Evolutionary conservation across 2,888 invertebrate species (phyloP), one percentile per base, ranked within the genome.

Genomic region (Apoda limacodes): DNA sequence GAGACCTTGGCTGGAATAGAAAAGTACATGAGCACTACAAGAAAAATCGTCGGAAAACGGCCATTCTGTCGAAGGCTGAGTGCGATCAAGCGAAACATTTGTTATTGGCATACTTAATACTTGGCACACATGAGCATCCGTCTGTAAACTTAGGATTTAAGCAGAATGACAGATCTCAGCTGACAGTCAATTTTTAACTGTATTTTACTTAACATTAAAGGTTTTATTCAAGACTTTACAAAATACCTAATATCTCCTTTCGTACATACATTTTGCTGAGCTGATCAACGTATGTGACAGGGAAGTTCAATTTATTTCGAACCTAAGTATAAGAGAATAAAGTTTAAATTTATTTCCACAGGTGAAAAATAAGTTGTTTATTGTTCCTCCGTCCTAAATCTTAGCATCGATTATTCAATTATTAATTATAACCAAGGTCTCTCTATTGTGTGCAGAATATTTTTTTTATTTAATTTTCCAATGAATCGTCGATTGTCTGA

Each of bases 41-140:
- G 71, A 72, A 78, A 80, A 76, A 75, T 69, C 62, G 61, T 52
- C 70, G 78, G 78, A 75, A 76, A 70, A 70, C 66, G 42, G 58
- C 59, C 54, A 66, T 74, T 72, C 52, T 23, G 37, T 3, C 50
- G 78, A 78, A 80, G 80, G 80, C 67, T 69, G 49, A 33, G 55
- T 45, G 78, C 78, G 51, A 78, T 80, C 68, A 78, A 52, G 52
- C 75, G 59, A 37, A 54, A 60, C 55, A 6, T 64, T 68, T 75
- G 76, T 66, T 80, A 80, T 78, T 78, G 80, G 78, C 78, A 80
- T 64, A 74, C 69, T 74, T 75, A 70, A 74, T 69, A 57, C 67
- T 63, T 65, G 78, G 71, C 78, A 78, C 45, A 78, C 66, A 69
- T 80, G 67, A 50, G 48, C 72, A 64, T 39, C 55, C 62, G 57